A percentile compares a stretch with the other conserved stretches of the same genome.
Conservation (phyloP, 1,140 invertebrate genomes). For the Amphibalanus amphitrite region DNA sequence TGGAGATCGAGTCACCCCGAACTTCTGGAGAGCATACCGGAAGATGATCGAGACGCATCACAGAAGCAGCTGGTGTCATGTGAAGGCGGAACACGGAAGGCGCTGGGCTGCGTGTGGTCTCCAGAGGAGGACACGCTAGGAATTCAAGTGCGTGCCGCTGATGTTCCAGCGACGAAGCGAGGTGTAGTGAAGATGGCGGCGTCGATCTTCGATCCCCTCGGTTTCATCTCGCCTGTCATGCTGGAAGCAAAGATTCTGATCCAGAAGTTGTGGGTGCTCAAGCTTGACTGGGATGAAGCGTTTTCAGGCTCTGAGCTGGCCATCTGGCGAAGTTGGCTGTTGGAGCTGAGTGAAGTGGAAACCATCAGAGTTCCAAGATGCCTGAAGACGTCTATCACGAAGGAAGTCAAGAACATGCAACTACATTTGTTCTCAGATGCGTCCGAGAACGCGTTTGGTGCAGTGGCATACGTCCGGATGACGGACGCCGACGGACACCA, state of each 20-base stretch:
- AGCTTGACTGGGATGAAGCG: slow-evolving; percentile 15
- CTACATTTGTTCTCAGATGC: slow-evolving; percentile 23
- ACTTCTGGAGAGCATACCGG: not conserved
- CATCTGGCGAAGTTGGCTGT: slow-evolving; percentile 16
- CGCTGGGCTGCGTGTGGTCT: slow-evolving; percentile 14
- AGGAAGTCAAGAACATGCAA: slow-evolving; percentile 5
- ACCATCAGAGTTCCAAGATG: slow-evolving; percentile 8
- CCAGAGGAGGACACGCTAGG: slow-evolving; percentile 11
- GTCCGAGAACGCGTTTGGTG: slow-evolving; percentile 20
- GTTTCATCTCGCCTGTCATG: slow-evolving; percentile 16
- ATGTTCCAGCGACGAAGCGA: slow-evolving; percentile 11
- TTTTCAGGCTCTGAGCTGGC: slow-evolving; percentile 3
- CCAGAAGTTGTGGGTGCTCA: slow-evolving; percentile 10
- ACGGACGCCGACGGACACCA: not conserved
- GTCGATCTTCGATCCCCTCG: slow-evolving; percentile 21
- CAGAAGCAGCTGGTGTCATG: not conserved
- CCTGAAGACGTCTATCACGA: not conserved
- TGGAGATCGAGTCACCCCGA: slow-evolving; percentile 13
- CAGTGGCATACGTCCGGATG: slow-evolving; percentile 21
- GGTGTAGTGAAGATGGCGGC: slow-evolving; percentile 12
- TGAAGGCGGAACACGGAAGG: not conserved
- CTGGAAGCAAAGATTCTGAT: slow-evolving; percentile 13
- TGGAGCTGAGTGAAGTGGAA: slow-evolving; percentile 3
- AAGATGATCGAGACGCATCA: not conserved
- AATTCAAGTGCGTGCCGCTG: slow-evolving; percentile 1